A percentile compares a stretch with the other conserved stretches of the same genome.
phyloP scores from a whole-genome alignment of 2,888 invertebrate species.

The Epinotia bilunana region DNA sequence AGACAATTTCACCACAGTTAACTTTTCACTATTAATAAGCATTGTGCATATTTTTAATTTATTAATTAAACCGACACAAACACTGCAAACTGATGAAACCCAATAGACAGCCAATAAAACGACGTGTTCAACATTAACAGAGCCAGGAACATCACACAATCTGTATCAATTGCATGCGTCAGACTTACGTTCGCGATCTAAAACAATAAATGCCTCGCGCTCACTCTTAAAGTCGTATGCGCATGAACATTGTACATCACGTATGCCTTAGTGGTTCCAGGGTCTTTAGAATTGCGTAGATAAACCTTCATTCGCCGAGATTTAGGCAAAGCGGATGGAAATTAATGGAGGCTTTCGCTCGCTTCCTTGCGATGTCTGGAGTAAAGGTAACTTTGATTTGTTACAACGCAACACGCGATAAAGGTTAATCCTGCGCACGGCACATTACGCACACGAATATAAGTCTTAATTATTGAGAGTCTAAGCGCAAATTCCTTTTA shows the following conservation, averaged over 20 bases:
- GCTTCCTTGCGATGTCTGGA: constrained; percentile 51
- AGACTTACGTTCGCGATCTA: constrained; percentile 46
- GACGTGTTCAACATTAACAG: constrained; percentile 17
- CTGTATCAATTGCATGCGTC: constrained; percentile 48
- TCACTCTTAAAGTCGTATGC: constrained; percentile 5
- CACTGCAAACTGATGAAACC: no score
- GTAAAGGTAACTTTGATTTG: constrained; percentile 59
- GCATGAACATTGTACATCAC: background rate
- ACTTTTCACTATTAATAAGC: background rate
- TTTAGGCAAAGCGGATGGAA: constrained; percentile 65
- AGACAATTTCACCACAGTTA: background rate
- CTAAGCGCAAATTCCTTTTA: background rate
- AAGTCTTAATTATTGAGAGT: constrained; percentile 8
- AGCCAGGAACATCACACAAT: constrained; percentile 42
- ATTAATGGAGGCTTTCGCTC: constrained; percentile 61
- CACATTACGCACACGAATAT: constrained; percentile 13
- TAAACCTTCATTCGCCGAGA: constrained; percentile 61
- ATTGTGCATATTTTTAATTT: background rate
- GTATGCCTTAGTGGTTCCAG: constrained; percentile 7
- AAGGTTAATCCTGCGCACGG: constrained; percentile 54
- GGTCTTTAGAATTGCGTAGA: constrained; percentile 43
- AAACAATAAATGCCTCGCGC: constrained; percentile 54
- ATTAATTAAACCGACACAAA: background rate
- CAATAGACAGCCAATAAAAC: constrained; percentile 11
- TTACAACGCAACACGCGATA: constrained; percentile 57